phyloP scores from a whole-genome alignment of 2,888 invertebrate genomes.

The Mythimna albipuncta region DNA sequence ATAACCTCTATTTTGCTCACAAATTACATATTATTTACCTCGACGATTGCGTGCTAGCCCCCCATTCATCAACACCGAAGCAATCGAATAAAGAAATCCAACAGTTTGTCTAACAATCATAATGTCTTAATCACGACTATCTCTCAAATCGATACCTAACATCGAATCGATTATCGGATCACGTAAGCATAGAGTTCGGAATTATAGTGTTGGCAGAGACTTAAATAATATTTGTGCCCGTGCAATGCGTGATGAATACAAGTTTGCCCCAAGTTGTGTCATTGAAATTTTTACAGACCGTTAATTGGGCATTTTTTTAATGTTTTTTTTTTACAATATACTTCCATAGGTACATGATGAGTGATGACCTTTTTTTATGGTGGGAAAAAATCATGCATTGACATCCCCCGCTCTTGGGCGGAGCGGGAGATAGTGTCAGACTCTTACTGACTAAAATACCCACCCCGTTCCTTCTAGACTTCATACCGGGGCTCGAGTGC shows the following conservation, averaged over 20 bases:
- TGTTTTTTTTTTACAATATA: too few relatives aligned
- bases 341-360: too few relatives aligned
- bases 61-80: constrained; percentile 29
- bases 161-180: constrained; percentile 50
- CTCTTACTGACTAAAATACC: too few relatives aligned
- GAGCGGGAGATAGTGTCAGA: too few relatives aligned
- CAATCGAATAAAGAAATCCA: constrained; percentile 39
- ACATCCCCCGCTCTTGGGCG: too few relatives aligned
- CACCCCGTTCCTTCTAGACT: too few relatives aligned
- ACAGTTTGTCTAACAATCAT: constrained; percentile 30
- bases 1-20: background rate
- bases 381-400: too few relatives aligned
- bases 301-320: too few relatives aligned
- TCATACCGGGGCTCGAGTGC: too few relatives aligned
- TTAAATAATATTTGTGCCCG: background rate
- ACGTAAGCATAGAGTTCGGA: background rate
- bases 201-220: background rate
- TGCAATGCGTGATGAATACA: background rate
- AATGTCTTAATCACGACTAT: constrained; percentile 49
- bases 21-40: constrained; percentile 23
- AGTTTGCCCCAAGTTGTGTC: too few relatives aligned
- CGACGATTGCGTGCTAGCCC: constrained; percentile 33
- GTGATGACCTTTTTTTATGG: too few relatives aligned
- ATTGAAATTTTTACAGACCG: too few relatives aligned
- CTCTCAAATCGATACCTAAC: constrained; percentile 27